These are phyloP conservation scores for Rhagoletis pomonella DNA, from an alignment of 1,140 invertebrate species.

Conservation along the genomic window DNA sequence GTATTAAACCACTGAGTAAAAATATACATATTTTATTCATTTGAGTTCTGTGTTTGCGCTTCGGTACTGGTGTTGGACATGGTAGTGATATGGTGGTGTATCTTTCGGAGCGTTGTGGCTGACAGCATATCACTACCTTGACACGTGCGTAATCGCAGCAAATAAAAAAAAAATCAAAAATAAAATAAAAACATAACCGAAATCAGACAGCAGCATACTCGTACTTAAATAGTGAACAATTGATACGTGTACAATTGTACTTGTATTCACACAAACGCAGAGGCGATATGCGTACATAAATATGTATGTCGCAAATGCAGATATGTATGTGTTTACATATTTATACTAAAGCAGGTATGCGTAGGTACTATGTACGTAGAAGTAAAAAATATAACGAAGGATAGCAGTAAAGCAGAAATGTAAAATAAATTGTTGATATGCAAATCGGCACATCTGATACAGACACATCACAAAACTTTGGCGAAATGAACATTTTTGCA, in stretches of 20 bases:
- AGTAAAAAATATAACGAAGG: not conserved
- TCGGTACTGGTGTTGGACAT: not conserved
- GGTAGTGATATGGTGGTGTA: not conserved
- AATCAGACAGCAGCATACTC: not conserved
- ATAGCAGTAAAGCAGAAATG: not conserved
- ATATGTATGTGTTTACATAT: no score
- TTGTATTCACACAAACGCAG: no score
- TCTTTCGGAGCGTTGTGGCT: not conserved
- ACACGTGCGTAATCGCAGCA: no score
- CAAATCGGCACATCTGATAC: constrained; percentile 7
- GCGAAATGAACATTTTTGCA: not conserved
- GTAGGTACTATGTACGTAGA: not conserved
- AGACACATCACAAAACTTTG: not conserved
- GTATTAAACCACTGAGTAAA: not conserved
- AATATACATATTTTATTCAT: constrained; percentile 1
- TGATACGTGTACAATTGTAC: no score
- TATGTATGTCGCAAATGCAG: no score
- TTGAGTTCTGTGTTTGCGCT: not conserved
- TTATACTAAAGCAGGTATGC: no score
- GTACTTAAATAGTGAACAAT: no score
- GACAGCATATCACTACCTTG: no score
- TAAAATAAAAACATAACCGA: not conserved
- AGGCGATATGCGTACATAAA: no score
- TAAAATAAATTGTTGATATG: constrained; percentile 21
- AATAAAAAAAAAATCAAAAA: no score